Conservation (phyloP, 2,888 invertebrate species). For the Eretmocerus hayati region DNA sequence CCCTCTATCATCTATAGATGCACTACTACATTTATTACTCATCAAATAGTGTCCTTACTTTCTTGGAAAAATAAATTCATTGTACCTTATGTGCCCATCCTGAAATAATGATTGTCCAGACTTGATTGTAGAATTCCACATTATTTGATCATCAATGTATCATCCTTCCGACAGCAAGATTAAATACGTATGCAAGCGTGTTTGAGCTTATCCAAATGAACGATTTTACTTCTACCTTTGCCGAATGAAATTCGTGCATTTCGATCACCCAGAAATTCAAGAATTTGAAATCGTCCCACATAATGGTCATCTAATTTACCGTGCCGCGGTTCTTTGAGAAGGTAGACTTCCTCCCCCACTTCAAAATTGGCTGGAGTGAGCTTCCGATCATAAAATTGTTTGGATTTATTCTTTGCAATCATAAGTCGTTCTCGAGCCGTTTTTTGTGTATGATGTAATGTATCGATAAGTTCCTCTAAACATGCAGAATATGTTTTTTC, state of each 20-base stretch:
- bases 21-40: too few relatives aligned
- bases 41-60: too few relatives aligned
- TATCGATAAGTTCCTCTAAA: not conserved
- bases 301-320: conserved; percentile 6
- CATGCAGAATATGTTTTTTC: not conserved
- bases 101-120: too few relatives aligned
- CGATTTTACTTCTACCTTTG: not conserved
- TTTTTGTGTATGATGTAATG: not conserved
- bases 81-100: too few relatives aligned
- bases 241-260: conserved; percentile 1
- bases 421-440: not conserved
- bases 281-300: not conserved
- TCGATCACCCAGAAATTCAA: not conserved
- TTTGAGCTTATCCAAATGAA: conserved; percentile 5
- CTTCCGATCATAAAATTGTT: not conserved
- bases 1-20: too few relatives aligned
- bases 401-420: not conserved
- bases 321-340: conserved; percentile 1
- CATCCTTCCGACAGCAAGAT: too few relatives aligned
- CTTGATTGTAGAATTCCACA: too few relatives aligned
- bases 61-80: too few relatives aligned
- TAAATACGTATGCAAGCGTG: too few relatives aligned
- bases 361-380: not conserved
- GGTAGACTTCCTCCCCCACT: not conserved
- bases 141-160: too few relatives aligned